Percentiles rank a stretch among this genome's conserved stretches.
phyloP scores from a whole-genome alignment of 2,113 vertebrate species.

The Pelobates fuscus region DNA sequence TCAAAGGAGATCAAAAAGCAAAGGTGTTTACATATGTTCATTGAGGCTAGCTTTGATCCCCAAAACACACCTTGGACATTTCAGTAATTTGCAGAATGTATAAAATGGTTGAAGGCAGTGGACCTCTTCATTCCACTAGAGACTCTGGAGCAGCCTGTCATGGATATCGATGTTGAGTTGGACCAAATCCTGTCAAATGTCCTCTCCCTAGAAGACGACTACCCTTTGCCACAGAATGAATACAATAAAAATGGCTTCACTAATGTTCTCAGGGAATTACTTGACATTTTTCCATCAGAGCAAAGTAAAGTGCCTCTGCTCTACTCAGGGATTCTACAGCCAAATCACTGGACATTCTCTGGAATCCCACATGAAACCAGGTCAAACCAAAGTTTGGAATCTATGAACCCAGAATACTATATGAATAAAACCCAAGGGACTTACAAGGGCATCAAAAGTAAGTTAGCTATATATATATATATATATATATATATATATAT shows the following conservation, averaged over 20 bases:
- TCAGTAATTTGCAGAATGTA: no score
- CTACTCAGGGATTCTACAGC: not conserved
- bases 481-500: no score
- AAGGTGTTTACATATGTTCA: not conserved
- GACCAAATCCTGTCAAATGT: slow-evolving; percentile 23
- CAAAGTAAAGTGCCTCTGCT: not conserved
- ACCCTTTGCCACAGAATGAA: slow-evolving; percentile 1
- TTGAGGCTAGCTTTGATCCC: not conserved
- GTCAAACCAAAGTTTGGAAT: no score
- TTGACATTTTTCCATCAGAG: not conserved
- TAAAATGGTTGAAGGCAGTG: no score
- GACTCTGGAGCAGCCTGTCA: not conserved
- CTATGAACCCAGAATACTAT: no score
- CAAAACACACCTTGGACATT: not conserved
- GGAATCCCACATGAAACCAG: not conserved
- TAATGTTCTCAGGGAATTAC: not conserved
- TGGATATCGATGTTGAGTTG: slow-evolving; percentile 16
- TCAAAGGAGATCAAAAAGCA: not conserved
- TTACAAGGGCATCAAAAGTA: no score
- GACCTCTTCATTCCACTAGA: not conserved
- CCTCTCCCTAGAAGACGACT: slow-evolving; percentile 25
- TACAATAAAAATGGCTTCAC: not conserved
- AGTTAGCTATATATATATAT: no score
- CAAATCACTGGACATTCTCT: not conserved
- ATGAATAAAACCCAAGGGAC: no score